Conservation (phyloP, 2,888 invertebrate species). For the Lasius platythorax region DNA sequence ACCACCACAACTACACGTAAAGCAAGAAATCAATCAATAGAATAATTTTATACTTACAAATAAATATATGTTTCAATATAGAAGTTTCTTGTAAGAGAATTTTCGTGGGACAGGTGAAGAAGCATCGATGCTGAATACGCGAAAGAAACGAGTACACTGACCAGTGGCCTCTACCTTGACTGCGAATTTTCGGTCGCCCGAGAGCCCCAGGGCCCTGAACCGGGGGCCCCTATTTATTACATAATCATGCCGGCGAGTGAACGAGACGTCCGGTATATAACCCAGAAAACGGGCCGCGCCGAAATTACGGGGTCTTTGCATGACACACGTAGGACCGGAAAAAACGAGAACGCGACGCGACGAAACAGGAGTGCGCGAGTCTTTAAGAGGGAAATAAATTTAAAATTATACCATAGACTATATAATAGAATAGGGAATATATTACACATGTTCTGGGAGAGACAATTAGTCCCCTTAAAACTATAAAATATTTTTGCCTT, state of each 20-base stretch:
- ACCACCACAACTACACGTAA: background rate
- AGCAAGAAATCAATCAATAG: background rate
- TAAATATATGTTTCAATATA: too few species aligned
- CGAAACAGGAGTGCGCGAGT: background rate
- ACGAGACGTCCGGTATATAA: slow-evolving; percentile 34
- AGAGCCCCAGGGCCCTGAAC: slow-evolving; percentile 22
- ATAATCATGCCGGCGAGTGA: slow-evolving; percentile 29
- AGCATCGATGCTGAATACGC: slow-evolving; percentile 12
- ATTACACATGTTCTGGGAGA: background rate
- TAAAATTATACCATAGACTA: background rate
- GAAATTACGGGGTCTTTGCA: slow-evolving; percentile 40
- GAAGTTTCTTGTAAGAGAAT: background rate
- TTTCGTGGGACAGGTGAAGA: background rate
- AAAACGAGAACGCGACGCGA: slow-evolving; percentile 14
- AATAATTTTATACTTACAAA: slow-evolving; percentile 16
- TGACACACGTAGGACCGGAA: background rate
- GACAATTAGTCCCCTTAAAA: background rate
- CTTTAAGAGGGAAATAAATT: background rate
- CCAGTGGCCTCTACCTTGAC: slow-evolving; percentile 50
- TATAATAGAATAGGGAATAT: background rate
- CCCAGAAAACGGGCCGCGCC: slow-evolving; percentile 35
- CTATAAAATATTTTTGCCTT: background rate
- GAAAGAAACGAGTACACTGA: slow-evolving; percentile 44
- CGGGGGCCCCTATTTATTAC: slow-evolving; percentile 32
- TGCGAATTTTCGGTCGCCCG: slow-evolving; percentile 21